Base-by-base conservation (phyloP, 2,113 vertebrate species). In the Leucosticte australis region DNA sequence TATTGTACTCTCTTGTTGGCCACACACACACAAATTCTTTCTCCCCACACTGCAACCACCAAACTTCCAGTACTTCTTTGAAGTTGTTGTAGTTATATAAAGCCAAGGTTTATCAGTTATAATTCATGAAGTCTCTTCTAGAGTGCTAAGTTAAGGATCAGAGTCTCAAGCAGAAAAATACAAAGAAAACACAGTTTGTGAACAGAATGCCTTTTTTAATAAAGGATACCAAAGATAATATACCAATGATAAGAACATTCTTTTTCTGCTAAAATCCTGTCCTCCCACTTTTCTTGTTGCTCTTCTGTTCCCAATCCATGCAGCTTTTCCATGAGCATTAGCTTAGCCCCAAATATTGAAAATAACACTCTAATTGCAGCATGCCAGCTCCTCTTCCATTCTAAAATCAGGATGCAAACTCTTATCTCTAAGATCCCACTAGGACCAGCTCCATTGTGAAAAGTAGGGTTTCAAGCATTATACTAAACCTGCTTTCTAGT, bases 261-360 rank as follows among this genome's bases (percentile, higher is more conserved):
- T 59, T 77, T 89, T 75, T 47, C 26, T 79, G 4, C 15, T 47
- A 21, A 87, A 89, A 70, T 20, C 8, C 5, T 79, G 13, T 79
- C 15, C 33, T 65, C 52, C 35, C 3, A 9, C 10, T 78, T 60
- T 15, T 53, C 7, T 39, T 44, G 14, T 26, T n/a, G 13, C 3
- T 41, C 15, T 62, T 60, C 21, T 47, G 1, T 75, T 41, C 6
- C 16, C 4, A 69, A 16, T 26, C 31, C 3, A 0, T 26, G 11
- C 21, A 62, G 37, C n/a, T 42, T 83, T 82, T 47, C 41, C 53
- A 6, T 31, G 41, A 39, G 7, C 56, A 42, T 74, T 69, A 55
- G 4, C 7, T 57, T 75, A 75, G 5, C 4, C 21, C 10, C 0
- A 0, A 39, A 68, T 15, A 27, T 12, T 15, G 22, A 33, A 71